These are phyloP conservation scores for Xerus rutilus DNA, from an alignment of 2,797 vertebrate species.

Conservation along the genomic window DNA sequence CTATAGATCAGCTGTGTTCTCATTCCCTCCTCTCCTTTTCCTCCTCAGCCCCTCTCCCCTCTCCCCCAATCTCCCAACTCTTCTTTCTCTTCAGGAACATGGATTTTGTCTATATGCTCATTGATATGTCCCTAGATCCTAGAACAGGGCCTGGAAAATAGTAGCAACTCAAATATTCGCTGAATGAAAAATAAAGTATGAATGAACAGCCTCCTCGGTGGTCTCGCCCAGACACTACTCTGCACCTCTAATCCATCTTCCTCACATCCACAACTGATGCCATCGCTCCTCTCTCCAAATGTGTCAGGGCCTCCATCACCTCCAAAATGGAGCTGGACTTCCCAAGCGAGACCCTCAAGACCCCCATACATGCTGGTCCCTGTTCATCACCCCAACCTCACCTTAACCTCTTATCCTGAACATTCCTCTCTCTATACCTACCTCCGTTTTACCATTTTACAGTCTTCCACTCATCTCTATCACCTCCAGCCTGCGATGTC, in stretches of 20 bases:
- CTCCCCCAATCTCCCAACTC: too few species aligned
- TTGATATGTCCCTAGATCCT: neutral
- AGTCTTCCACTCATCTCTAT: neutral
- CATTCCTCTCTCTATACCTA: neutral
- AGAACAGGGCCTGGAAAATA: neutral
- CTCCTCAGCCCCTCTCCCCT: too few species aligned
- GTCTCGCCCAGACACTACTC: neutral
- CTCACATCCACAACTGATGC: neutral
- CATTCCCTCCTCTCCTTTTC: neutral
- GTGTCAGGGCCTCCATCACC: neutral
- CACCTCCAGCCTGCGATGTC: neutral
- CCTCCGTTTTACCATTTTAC: neutral
- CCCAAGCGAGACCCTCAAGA: neutral
- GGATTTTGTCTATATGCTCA: neutral
- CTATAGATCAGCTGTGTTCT: neutral
- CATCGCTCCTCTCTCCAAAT: neutral
- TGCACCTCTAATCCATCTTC: neutral
- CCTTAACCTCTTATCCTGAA: neutral
- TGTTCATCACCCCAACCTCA: neutral
- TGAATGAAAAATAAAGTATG: neutral
- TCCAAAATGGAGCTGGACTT: neutral
- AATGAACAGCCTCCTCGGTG: neutral
- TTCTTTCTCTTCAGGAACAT: neutral
- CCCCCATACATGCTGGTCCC: rapidly evolving
- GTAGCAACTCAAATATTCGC: neutral